These are phyloP conservation scores for Scaptomyza flava DNA, from an alignment of 2,888 invertebrate species.

Conservation along the genomic window DNA sequence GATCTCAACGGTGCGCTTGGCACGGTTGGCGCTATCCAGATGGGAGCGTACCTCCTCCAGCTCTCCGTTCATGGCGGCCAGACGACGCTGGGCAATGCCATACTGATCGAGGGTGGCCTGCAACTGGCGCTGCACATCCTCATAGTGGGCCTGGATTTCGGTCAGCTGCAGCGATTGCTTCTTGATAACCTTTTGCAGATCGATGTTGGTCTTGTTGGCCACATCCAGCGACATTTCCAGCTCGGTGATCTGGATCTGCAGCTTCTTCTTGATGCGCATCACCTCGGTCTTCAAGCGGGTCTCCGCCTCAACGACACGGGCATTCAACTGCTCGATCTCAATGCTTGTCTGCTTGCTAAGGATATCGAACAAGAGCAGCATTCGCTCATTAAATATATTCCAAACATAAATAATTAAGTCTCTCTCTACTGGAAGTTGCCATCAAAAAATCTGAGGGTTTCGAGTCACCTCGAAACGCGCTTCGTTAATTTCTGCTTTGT, in stretches of 20 bases:
- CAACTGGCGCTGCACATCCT: constrained; percentile 97
- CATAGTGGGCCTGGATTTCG: constrained; percentile 97
- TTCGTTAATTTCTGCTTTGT: constrained; percentile 32
- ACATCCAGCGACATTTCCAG: constrained; percentile 98
- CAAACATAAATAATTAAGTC: not conserved
- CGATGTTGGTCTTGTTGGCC: constrained; percentile 99
- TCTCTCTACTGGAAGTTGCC: constrained; percentile 50
- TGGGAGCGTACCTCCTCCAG: constrained; percentile 97
- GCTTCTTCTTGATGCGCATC: constrained; percentile 99
- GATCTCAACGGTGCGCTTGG: constrained; percentile 95
- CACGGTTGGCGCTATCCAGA: constrained; percentile 96
- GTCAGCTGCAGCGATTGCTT: constrained; percentile 96
- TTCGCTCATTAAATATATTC: constrained; percentile 3
- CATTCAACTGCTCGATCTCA: constrained; percentile 97
- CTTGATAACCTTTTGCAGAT: constrained; percentile 98
- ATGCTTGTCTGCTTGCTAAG: constrained; percentile 98
- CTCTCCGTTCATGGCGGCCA: constrained; percentile 96
- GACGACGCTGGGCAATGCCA: constrained; percentile 94
- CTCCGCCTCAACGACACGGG: constrained; percentile 98
- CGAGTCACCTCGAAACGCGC: constrained; percentile 52
- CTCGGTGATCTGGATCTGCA: constrained; percentile 98
- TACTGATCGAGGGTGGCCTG: constrained; percentile 97
- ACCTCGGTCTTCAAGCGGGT: constrained; percentile 98
- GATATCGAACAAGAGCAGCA: constrained; percentile 6
- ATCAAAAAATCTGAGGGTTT: constrained; percentile 24